phyloP scores from a whole-genome alignment of 2,797 vertebrate species.

The Salarias fasciatus region DNA sequence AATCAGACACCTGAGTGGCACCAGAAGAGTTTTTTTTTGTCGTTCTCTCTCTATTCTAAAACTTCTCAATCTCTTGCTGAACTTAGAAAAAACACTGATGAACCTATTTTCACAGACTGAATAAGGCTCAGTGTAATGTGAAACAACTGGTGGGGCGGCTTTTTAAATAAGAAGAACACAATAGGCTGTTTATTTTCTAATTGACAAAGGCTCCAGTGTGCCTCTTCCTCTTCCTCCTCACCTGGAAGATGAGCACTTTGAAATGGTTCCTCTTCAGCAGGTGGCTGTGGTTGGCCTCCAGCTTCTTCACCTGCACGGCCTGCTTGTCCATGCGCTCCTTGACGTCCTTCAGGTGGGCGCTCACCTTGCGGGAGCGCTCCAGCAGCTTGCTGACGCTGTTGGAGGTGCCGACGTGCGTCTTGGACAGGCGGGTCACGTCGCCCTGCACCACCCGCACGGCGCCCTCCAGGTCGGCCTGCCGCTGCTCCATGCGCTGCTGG shows the following conservation, averaged over 20 bases:
- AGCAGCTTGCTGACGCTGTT: conserved; percentile 91
- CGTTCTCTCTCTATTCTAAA: no score
- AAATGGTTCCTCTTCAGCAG: conserved; percentile 96
- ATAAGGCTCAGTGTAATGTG: background rate
- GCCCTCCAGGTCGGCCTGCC: conserved; percentile 89
- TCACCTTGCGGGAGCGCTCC: conserved; percentile 93
- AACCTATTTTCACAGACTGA: no score
- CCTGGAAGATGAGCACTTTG: conserved; percentile 98
- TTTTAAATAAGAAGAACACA: no score
- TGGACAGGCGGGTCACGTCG: conserved; percentile 89
- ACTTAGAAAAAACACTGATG: no score
- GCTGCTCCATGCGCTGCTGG: conserved; percentile 92
- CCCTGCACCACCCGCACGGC: conserved; percentile 89
- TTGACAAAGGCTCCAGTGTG: no score
- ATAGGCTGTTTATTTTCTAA: background rate
- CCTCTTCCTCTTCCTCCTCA: conserved; percentile 51
- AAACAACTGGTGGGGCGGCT: no score
- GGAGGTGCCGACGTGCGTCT: conserved; percentile 87
- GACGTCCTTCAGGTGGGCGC: conserved; percentile 86
- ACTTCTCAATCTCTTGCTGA: no score
- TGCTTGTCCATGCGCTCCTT: conserved; percentile 91
- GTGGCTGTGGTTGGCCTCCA: conserved; percentile 93
- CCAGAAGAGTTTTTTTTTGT: no score
- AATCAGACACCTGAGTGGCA: no score
- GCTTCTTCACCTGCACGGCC: conserved; percentile 89